Conservation (phyloP, 2,888 invertebrate genomes). For the Peribatodes rhomboidaria region DNA sequence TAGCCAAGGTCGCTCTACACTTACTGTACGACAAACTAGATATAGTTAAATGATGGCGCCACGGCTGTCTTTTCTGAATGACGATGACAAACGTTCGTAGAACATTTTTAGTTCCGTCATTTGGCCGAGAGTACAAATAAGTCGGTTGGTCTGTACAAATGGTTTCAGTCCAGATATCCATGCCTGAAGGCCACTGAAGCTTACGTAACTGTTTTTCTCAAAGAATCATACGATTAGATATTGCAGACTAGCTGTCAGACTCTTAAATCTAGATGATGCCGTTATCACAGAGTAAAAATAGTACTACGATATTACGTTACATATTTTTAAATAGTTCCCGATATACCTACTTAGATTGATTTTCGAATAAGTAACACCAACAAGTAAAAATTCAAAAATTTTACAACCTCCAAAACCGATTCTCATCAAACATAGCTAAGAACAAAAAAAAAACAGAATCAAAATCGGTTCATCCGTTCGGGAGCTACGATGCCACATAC, state of each 20-base stretch:
- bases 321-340: too few species aligned
- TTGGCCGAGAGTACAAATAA: neutral
- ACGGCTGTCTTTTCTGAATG: neutral
- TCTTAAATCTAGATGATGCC: too few species aligned
- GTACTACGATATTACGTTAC: too few species aligned
- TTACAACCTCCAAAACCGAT: too few species aligned
- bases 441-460: too few species aligned
- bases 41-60: neutral
- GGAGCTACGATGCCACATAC: too few species aligned
- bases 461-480: too few species aligned
- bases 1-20: slow-evolving; percentile 10
- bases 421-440: too few species aligned
- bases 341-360: too few species aligned
- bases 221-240: neutral
- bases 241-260: neutral
- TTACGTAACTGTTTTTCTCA: slow-evolving; percentile 18
- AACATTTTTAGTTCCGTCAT: neutral
- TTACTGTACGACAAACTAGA: neutral
- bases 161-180: slow-evolving; percentile 17
- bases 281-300: too few species aligned
- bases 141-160: neutral
- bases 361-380: too few species aligned
- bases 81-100: neutral
- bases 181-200: slow-evolving; percentile 17
- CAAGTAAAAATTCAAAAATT: too few species aligned